phyloP scores from a whole-genome alignment of 2,888 invertebrate species.

The Acrocyrtus sp. region DNA sequence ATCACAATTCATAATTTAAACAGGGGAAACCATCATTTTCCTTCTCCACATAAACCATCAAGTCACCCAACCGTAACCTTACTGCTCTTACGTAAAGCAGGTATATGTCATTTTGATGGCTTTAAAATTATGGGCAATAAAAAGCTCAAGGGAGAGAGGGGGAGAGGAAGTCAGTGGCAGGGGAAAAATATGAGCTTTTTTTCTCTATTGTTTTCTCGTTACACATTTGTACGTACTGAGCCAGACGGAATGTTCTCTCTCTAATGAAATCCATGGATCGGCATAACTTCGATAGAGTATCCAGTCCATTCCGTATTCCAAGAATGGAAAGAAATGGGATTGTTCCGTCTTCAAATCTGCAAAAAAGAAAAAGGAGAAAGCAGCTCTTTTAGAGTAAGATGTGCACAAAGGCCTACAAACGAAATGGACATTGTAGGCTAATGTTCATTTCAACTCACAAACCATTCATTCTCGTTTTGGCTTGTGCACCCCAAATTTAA shows the following conservation, averaged over 20 bases:
- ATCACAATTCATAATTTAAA: conserved; percentile 30
- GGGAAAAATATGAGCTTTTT: neutral
- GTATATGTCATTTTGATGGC: neutral
- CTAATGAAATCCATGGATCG: conserved; percentile 68
- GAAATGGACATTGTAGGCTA: neutral
- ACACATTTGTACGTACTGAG: conserved; percentile 67
- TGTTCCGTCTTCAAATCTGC: conserved; percentile 95
- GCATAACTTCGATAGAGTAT: conserved; percentile 67
- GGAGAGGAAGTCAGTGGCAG: too few relatives aligned
- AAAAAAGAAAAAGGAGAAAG: conserved; percentile 64
- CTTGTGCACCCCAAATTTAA: conserved; percentile 18
- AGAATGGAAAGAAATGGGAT: conserved; percentile 86
- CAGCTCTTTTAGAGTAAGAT: too few relatives aligned
- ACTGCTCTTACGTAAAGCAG: too few relatives aligned
- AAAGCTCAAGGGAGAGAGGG: too few relatives aligned
- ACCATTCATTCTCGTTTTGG: too few relatives aligned
- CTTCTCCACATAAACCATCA: neutral
- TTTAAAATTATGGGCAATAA: neutral
- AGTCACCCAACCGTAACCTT: neutral
- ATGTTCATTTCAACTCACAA: too few relatives aligned
- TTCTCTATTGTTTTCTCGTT: too few relatives aligned
- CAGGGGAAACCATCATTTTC: conserved; percentile 1
- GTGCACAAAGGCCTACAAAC: too few relatives aligned
- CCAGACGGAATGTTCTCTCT: conserved; percentile 78
- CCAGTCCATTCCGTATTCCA: conserved; percentile 84